Base-by-base conservation (phyloP, 2,888 invertebrate species). In the Chloromyia formosa region DNA sequence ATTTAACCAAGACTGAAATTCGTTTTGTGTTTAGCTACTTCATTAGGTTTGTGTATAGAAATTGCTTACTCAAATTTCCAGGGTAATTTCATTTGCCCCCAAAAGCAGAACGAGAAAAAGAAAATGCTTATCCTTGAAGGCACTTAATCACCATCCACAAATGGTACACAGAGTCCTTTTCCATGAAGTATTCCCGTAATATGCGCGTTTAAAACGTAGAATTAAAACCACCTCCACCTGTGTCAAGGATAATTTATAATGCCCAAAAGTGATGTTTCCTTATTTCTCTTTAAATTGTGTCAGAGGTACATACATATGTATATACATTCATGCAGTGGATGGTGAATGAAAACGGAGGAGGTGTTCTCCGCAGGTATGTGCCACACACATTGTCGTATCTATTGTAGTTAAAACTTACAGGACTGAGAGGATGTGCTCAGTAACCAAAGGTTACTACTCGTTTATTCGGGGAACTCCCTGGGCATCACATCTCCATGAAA, bases 401-500 rank as follows among this genome's bases (percentile, higher is more conserved):
- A 35, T 35, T 4, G 7, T 35, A 35, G 3, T 7, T 2, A 35
- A 35, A 35, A n/a, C n/a, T n/a, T n/a, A 42, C 42, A 49, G 49
- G 49, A 49, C 49, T 3, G 10, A 49, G 49, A 12, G 14, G 49
- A 49, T 49, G 27, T 49, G 49, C 49, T 49, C 49, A 12, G 16
- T 49, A n/a, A 35, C 27, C 27, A 35, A 7, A 49, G 16, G 49
- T 49, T 49, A n/a, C 14, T 35, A 10, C 16, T 49, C 14, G 12
- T 12, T 5, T n/a, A 49, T n/a, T 10, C 49, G 12, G 16, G 49
- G 10, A 49, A 49, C 56, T 20, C 40, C 42, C n/a, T 9, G 23
- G 53, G 68, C n/a, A 54, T 27, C 23, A 22, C 54, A 53, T 54
- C 35, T 35, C 27, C 53, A 69, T 69, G 53, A 71, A 71, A 71